Conservation (phyloP, 2,888 invertebrate genomes). For the Drosophila percnosoma region DNA sequence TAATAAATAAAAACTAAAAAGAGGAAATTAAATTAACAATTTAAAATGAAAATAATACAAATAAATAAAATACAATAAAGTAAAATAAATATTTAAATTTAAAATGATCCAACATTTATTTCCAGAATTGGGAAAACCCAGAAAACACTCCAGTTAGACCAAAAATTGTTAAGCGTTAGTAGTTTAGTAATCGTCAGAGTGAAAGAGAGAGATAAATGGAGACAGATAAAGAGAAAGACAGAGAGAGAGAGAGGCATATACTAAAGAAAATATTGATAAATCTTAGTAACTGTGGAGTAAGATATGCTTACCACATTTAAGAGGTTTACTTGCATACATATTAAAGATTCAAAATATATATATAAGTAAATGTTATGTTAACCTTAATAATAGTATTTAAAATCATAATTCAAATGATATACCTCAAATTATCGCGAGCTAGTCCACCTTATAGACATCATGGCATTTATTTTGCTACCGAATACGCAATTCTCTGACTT, state of each 20-base stretch:
- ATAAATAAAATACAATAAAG: neutral
- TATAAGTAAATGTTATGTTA: neutral
- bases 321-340: neutral
- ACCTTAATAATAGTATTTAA: neutral
- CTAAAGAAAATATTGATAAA: neutral
- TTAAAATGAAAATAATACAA: neutral
- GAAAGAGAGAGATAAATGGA: neutral
- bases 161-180: neutral
- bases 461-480: conserved; percentile 46
- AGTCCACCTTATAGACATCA: neutral
- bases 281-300: neutral
- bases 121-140: neutral
- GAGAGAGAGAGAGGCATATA: neutral
- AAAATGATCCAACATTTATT: neutral
- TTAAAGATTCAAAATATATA: neutral
- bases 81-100: neutral
- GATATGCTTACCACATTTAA: neutral
- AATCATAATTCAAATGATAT: neutral
- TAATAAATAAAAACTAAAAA: neutral
- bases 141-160: neutral
- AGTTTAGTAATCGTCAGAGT: neutral
- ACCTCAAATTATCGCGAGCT: neutral
- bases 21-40: neutral
- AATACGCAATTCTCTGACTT: conserved; percentile 53
- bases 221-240: neutral